Evolutionary conservation across 1,140 invertebrate species (phyloP).

Genomic region (Galendromus occidentalis): DNA sequence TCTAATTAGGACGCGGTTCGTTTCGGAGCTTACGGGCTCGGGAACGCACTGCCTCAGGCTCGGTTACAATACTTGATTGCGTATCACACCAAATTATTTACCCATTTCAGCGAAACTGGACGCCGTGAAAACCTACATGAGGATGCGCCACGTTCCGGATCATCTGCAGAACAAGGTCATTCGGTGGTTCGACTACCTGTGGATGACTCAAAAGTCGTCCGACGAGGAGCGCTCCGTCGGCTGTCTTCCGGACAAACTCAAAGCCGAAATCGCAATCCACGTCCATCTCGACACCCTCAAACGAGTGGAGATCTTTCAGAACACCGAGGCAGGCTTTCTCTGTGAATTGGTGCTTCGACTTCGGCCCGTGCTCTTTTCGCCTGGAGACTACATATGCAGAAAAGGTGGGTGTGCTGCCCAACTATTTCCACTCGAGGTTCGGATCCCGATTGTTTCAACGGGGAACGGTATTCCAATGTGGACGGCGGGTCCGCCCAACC

Average conservation of each 20-base stretch:
- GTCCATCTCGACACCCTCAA: slow-evolving; percentile 93
- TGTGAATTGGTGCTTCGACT: slow-evolving; percentile 86
- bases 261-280: slow-evolving; percentile 96
- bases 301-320: slow-evolving; percentile 95
- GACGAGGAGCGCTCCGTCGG: slow-evolving; percentile 88
- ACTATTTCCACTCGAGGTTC: no score
- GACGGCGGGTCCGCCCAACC: no score
- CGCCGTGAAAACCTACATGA: slow-evolving; percentile 95
- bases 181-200: slow-evolving; percentile 97
- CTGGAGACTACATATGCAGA: slow-evolving; percentile 92
- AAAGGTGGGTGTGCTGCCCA: slow-evolving; percentile 53
- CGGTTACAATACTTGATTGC: not conserved
- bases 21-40: not conserved
- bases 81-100: slow-evolving; percentile 15
- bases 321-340: slow-evolving; percentile 92
- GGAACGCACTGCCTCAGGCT: not conserved
- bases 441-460: no score
- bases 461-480: no score
- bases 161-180: slow-evolving; percentile 93
- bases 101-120: slow-evolving; percentile 76
- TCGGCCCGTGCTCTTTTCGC: slow-evolving; percentile 85
- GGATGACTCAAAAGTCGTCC: slow-evolving; percentile 93
- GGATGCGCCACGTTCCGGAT: slow-evolving; percentile 77
- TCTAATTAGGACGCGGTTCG: no score
- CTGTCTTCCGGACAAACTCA: slow-evolving; percentile 87